phyloP scores from a whole-genome alignment of 2,888 invertebrate species.

The Spodoptera picta region DNA sequence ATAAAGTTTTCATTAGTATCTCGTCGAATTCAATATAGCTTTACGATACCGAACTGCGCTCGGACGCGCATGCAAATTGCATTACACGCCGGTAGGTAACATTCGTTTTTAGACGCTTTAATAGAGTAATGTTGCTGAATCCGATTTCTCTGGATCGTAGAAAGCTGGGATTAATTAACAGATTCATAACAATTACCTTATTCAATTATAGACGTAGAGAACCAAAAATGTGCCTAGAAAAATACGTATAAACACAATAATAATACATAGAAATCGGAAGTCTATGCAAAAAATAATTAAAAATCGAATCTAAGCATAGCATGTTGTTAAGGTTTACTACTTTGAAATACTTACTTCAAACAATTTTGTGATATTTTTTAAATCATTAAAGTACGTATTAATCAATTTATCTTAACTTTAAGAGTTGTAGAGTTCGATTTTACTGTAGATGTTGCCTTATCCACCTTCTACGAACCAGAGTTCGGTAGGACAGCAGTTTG shows the following conservation, averaged over 20 bases:
- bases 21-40: conserved; percentile 68
- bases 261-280: no score
- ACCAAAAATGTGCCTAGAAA: no score
- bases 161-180: conserved; percentile 12
- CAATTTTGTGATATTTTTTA: no score
- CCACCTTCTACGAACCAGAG: conserved; percentile 55
- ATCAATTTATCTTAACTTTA: no score
- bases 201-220: no score
- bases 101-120: conserved; percentile 58
- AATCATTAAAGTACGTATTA: no score
- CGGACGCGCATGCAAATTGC: conserved; percentile 49
- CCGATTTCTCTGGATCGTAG: conserved; percentile 48
- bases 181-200: no score
- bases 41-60: conserved; percentile 49
- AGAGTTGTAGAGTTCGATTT: no score
- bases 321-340: no score
- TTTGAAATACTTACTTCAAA: no score
- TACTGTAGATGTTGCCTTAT: not conserved
- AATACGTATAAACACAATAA: not conserved
- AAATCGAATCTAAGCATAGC: no score
- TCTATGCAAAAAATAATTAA: no score
- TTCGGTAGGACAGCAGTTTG: conserved; percentile 53
- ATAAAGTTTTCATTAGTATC: conserved; percentile 70
- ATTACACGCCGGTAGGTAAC: conserved; percentile 49
- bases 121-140: conserved; percentile 51